Base-by-base conservation (phyloP, 2,113 vertebrate species). In the Oxygymnocypris stewartii region DNA sequence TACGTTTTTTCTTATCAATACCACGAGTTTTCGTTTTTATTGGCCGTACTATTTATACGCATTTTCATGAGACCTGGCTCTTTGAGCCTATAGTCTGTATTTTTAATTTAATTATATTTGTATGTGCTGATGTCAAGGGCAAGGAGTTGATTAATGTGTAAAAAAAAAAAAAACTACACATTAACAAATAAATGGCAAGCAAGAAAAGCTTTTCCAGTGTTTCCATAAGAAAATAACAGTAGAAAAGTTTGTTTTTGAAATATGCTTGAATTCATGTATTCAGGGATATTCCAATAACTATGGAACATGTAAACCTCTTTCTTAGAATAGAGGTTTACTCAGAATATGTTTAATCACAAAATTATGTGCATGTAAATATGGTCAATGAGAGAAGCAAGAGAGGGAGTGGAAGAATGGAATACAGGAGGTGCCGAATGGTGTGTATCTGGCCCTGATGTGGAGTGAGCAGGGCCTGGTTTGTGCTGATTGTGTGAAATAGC, bases 401-500 rank as follows among this genome's bases (percentile, higher is more conserved):
- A 54, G 76, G 14, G 76, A 78, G 49, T 23, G 47, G 76, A 54
- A 54, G n/a, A 78, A 78, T 78, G 76, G 49, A 54, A 31, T 10
- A 76, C 10, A 37, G 28, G 25, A 85, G 74, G 57, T 31, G 47
- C 28, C 57, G 40, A 31, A 31, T 67, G 31, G 54, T 37, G 63
- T 82, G 85, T 35, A 40, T 35, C 61, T 84, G 84, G 57, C 82
- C 78, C 75, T 0, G 87, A 76, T 79, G 74, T 63, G 69, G 67
- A 79, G 49, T 81, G 61, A 75, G 54, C 79, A 75, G 77, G 80
- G 63, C 78, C 84, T 89, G 89, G 87, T 91, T 93, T 94, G 89
- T 93, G 94, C 93, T 94, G 93, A 94, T 93, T 92, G 90, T 86
- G 78, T 91, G 94, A 95, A 94, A 93, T 91, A 59, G 90, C 91